Evolutionary conservation across 2,113 vertebrate species (phyloP).

Genomic region (Sorex fumeus): DNA sequence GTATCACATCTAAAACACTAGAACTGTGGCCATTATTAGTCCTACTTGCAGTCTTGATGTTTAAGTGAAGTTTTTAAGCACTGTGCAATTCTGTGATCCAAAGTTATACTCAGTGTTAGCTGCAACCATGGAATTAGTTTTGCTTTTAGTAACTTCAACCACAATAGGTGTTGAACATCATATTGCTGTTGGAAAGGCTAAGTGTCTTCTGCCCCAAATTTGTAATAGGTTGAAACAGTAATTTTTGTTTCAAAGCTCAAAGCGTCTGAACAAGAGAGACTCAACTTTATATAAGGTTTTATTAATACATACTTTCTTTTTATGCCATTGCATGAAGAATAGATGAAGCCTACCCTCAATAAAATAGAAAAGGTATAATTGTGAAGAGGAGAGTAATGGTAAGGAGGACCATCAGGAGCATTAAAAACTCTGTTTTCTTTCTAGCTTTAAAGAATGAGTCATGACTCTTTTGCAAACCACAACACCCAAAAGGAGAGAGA

Average conservation of each 20-base stretch:
- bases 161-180: neutral
- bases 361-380: neutral
- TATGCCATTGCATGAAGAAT: neutral
- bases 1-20: neutral
- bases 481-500: too few relatives aligned
- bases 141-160: neutral
- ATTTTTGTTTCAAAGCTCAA: slow-evolving; percentile 58
- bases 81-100: neutral
- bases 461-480: too few relatives aligned
- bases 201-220: neutral
- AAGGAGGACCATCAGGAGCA: neutral
- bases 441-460: slow-evolving; percentile 31
- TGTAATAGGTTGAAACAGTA: neutral
- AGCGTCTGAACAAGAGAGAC: neutral
- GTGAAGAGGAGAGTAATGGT: neutral
- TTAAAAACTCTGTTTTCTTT: slow-evolving; percentile 6
- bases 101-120: neutral
- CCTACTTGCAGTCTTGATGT: neutral
- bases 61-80: neutral
- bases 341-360: slow-evolving; percentile 13
- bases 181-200: neutral
- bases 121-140: neutral
- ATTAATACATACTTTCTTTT: neutral
- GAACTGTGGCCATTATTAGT: neutral
- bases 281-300: neutral